These are phyloP conservation scores for Myotis lucifugus DNA, from an alignment of 2,113 vertebrate genomes.

Conservation along the genomic window DNA sequence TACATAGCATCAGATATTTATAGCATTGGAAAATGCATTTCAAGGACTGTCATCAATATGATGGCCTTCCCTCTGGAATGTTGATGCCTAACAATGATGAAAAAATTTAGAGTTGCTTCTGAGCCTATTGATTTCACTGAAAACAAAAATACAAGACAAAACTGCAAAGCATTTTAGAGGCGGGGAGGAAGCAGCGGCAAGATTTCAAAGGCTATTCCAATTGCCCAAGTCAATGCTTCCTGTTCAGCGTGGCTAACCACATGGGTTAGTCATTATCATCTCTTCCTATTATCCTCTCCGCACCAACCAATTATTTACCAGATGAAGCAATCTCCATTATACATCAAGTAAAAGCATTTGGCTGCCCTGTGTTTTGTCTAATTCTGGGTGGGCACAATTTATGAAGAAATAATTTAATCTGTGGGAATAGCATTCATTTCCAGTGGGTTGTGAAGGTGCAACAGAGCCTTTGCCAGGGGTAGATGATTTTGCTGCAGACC, in stretches of 20 bases:
- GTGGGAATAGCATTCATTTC: background rate
- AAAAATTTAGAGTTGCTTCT: background rate
- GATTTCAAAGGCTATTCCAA: background rate
- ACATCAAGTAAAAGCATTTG: background rate
- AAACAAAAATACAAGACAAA: background rate
- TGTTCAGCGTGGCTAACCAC: background rate
- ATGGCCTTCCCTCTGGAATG: background rate
- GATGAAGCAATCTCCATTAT: background rate
- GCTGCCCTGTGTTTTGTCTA: background rate
- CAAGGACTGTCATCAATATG: background rate
- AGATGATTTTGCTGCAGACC: constrained; percentile 53
- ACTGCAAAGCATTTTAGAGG: background rate
- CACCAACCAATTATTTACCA: background rate
- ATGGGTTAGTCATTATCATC: background rate
- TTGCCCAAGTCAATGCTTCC: background rate
- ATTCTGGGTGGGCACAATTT: background rate
- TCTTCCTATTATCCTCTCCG: background rate
- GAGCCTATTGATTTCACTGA: background rate
- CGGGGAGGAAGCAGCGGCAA: background rate
- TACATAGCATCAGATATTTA: background rate
- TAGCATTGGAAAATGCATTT: constrained; percentile 19
- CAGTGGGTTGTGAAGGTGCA: background rate
- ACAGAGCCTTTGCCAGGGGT: background rate
- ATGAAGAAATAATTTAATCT: background rate
- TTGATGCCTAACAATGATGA: background rate